Evolutionary conservation across 2,113 vertebrate genomes (phyloP).

Genomic region (Capricornis sumatraensis): DNA sequence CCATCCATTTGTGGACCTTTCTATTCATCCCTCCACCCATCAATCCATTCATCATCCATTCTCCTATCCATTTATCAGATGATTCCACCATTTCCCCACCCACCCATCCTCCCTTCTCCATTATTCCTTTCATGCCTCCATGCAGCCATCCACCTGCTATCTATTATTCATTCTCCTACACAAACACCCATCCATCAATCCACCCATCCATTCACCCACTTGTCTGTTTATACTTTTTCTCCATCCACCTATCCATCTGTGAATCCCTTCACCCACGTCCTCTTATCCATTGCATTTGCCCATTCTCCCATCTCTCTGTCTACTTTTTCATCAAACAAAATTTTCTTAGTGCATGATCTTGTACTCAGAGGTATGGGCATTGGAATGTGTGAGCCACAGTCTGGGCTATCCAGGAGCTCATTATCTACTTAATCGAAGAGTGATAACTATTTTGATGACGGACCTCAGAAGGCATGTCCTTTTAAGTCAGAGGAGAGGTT

Average conservation of each 20-base stretch:
- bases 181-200: not conserved
- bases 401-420: not conserved
- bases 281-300: no score
- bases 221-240: not conserved
- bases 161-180: not conserved
- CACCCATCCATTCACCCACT: not conserved
- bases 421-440: not conserved
- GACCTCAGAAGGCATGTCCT: not conserved
- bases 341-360: not conserved
- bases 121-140: not conserved
- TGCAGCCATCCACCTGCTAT: not conserved
- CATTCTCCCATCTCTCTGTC: not conserved
- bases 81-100: no score
- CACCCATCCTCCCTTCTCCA: not conserved
- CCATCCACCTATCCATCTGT: not conserved
- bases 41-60: not conserved
- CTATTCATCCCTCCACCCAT: not conserved
- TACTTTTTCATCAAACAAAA: not conserved
- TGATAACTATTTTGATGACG: not conserved
- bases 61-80: not conserved
- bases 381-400: not conserved
- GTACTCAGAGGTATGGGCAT: not conserved
- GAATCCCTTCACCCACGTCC: not conserved
- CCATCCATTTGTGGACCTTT: not conserved
- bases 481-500: not conserved